Conservation (phyloP, 2,797 vertebrate genomes). For the Sorex maritimensis region DNA sequence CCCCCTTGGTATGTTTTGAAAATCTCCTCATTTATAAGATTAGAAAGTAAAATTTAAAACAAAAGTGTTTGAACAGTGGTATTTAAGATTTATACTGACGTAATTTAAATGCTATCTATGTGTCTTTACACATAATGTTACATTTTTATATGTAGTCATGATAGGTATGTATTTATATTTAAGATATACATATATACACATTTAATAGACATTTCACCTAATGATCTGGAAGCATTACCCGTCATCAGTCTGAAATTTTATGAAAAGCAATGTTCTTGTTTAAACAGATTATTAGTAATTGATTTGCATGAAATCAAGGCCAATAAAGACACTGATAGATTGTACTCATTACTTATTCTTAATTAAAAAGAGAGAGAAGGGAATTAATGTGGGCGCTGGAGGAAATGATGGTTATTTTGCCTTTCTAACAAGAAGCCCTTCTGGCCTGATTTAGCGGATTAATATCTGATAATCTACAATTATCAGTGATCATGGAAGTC, state of each 20-base stretch:
- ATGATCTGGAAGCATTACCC: background rate
- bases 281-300: conserved; percentile 67
- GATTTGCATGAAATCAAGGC: conserved; percentile 51
- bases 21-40: background rate
- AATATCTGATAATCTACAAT: conserved; percentile 41
- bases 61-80: background rate
- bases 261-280: conserved; percentile 19
- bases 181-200: background rate
- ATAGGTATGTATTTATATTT: background rate
- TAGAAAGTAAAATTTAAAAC: background rate
- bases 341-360: conserved; percentile 65
- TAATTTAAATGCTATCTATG: background rate
- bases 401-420: background rate
- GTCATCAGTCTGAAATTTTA: background rate
- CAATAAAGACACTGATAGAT: conserved; percentile 67
- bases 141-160: background rate
- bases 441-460: conserved; percentile 26
- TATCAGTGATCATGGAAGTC: background rate
- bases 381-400: conserved; percentile 10
- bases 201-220: background rate
- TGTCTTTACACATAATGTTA: background rate
- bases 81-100: background rate
- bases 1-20: background rate
- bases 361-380: conserved; percentile 58
- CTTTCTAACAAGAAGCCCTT: conserved; percentile 4